phyloP scores from a whole-genome alignment of 1,140 invertebrate species.

The Drosophila asahinai region DNA sequence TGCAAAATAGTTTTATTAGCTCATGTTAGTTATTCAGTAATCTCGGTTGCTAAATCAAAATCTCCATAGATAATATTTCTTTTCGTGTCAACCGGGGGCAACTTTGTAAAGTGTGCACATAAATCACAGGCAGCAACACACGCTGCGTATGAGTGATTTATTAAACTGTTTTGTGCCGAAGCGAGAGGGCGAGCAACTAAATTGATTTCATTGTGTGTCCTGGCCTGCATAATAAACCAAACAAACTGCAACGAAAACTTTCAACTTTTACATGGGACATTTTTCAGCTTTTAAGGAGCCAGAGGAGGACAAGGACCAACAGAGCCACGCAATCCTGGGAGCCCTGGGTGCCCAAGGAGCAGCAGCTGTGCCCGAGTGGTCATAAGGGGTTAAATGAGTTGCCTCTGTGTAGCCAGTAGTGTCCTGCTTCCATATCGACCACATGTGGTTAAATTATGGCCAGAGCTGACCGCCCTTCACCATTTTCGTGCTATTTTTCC shows the following conservation, averaged over 20 bases:
- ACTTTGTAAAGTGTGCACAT: constrained; percentile 49
- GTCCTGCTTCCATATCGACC: constrained; percentile 70
- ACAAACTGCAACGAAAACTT: constrained; percentile 51
- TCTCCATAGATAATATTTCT: constrained; percentile 53
- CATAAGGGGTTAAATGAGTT: constrained; percentile 77
- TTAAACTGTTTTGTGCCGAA: constrained; percentile 56
- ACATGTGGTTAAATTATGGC: constrained; percentile 82
- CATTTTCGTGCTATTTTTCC: constrained; percentile 66
- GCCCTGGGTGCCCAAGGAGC: constrained; percentile 9
- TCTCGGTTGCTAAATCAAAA: constrained; percentile 45
- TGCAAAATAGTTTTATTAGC: constrained; percentile 35
- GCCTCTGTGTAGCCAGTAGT: constrained; percentile 26
- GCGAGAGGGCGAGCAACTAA: constrained; percentile 36
- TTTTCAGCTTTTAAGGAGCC: constrained; percentile 50
- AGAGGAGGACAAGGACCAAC: constrained; percentile 48
- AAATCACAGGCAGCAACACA: constrained; percentile 62
- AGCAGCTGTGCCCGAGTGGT: constrained; percentile 56
- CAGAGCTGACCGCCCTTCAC: constrained; percentile 21
- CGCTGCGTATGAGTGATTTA: constrained; percentile 81
- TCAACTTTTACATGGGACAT: constrained; percentile 43
- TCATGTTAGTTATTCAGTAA: constrained; percentile 24
- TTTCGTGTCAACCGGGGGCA: constrained; percentile 19
- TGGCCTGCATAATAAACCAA: constrained; percentile 67
- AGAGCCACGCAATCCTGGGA: neutral
- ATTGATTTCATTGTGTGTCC: constrained; percentile 69